These are phyloP conservation scores for Cheilosia pagana DNA, from an alignment of 2,888 invertebrate genomes.

Conservation along the genomic window DNA sequence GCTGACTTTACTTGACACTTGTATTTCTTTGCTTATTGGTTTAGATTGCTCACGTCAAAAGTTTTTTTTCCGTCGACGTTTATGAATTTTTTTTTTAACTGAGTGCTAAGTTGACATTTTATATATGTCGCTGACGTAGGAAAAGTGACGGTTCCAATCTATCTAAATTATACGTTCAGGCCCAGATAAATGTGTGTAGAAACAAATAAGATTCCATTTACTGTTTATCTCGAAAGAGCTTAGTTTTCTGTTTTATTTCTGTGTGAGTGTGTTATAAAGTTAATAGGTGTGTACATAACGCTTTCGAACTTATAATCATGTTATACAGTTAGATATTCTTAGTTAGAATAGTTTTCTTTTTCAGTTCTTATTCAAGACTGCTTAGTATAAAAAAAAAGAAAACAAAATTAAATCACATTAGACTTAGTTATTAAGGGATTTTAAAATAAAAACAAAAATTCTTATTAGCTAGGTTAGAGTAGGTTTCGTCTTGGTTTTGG, in stretches of 20 bases:
- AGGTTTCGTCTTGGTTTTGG: conserved; percentile 50
- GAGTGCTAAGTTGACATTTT: too few relatives aligned
- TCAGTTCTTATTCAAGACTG: conserved; percentile 52
- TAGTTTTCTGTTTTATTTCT: conserved; percentile 21
- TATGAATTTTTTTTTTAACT: too few relatives aligned
- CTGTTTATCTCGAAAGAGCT: too few relatives aligned
- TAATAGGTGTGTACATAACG: conserved; percentile 27
- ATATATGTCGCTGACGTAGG: too few relatives aligned
- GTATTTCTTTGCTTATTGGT: too few relatives aligned
- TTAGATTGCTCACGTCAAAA: too few relatives aligned
- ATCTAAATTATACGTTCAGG: too few relatives aligned
- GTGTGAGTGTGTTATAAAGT: conserved; percentile 44
- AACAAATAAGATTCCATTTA: too few relatives aligned
- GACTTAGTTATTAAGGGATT: conserved; percentile 50
- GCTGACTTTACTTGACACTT: too few relatives aligned
- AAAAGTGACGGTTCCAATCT: too few relatives aligned
- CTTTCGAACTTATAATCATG: conserved; percentile 17
- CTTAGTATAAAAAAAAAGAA: conserved; percentile 65
- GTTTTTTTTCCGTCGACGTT: too few relatives aligned
- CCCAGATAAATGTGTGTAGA: too few relatives aligned
- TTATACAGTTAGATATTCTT: conserved; percentile 16
- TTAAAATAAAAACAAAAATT: conserved; percentile 34
- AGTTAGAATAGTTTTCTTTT: conserved; percentile 18
- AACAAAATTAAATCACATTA: conserved; percentile 52
- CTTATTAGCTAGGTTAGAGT: conserved; percentile 63